Evolutionary conservation across 2,113 vertebrate species (phyloP), one percentile per base, ranked within the genome.

Genomic region (Anolis carolinensis): DNA sequence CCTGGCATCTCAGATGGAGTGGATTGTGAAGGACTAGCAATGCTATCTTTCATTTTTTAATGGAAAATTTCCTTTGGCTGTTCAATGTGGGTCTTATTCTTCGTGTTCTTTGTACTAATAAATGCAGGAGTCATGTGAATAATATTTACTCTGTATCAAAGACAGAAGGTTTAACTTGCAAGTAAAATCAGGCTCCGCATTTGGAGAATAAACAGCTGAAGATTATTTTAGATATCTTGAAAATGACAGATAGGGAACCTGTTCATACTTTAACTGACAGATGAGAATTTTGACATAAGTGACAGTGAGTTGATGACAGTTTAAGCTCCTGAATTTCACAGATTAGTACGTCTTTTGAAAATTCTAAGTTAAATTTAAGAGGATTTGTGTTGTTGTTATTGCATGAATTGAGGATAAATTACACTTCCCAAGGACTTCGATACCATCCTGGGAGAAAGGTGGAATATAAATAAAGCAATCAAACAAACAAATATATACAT

Each of bases 1-100:
- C 36, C 55, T 32, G 25, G 86, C 89, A 94, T 92, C 91, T 90
- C 91, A 91, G 85, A 67, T 91, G 82, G 79, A 71, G 59, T 92
- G 90, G 87, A 93, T 88, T 91, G 87, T 65, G 3, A 81, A 91
- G 84, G 81, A 50, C 84, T 89, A 70, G 13, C 88, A 65, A 44
- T 1, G 7, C 76, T 94, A 88, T 86, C 79, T 82, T 86, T 87
- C 71, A 2, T 86, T 91, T 93, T 82, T 92, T 88, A 83, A 83
- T 62, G 87, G 90, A 84, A 88, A 88, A 83, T 44, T 65, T 87
- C 27, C 18, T 44, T 72, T 86, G 23, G 67, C 70, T 83, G 87
- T 86, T 78, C 14, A 59, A 44, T 44, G 55, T 59, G 55, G 14
- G 55, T 59, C 11, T 59, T 59, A 59, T 59, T 59, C 11, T 18